phyloP scores from a whole-genome alignment of 2,888 invertebrate species.

The Clitarchus hookeri region DNA sequence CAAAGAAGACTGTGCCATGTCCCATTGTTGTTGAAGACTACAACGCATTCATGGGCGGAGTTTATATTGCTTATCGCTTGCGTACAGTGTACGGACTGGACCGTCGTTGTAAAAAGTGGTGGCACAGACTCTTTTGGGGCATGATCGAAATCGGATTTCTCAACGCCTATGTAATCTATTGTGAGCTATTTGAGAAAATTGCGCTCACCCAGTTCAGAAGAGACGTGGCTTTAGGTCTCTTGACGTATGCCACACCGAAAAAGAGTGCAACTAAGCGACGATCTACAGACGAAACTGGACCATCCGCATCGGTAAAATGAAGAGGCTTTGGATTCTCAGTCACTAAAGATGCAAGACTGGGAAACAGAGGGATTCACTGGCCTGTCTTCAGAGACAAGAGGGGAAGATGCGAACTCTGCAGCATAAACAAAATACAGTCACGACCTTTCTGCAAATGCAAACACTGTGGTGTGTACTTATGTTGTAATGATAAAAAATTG shows the following conservation, averaged over 20 bases:
- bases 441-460: not conserved
- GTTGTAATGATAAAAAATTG: not conserved
- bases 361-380: not conserved
- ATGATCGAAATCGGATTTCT: constrained; percentile 28
- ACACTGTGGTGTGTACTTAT: not conserved
- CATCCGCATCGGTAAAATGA: not conserved
- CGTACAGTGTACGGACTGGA: constrained; percentile 17
- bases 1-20: constrained; percentile 23
- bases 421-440: not conserved
- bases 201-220: not conserved
- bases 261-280: not conserved
- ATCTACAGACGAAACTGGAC: not conserved
- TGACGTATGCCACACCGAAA: not conserved
- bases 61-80: constrained; percentile 21
- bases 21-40: constrained; percentile 16
- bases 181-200: not conserved
- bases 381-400: not conserved
- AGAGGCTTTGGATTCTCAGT: not conserved
- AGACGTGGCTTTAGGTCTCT: not conserved
- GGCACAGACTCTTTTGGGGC: constrained; percentile 23
- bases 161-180: constrained; percentile 29
- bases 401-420: not conserved
- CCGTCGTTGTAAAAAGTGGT: constrained; percentile 28
- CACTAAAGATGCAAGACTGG: not conserved
- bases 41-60: constrained; percentile 28